Evolutionary conservation across 2,888 invertebrate species (phyloP), one percentile per base, ranked within the genome.

Genomic region (Serrognathus titanus): DNA sequence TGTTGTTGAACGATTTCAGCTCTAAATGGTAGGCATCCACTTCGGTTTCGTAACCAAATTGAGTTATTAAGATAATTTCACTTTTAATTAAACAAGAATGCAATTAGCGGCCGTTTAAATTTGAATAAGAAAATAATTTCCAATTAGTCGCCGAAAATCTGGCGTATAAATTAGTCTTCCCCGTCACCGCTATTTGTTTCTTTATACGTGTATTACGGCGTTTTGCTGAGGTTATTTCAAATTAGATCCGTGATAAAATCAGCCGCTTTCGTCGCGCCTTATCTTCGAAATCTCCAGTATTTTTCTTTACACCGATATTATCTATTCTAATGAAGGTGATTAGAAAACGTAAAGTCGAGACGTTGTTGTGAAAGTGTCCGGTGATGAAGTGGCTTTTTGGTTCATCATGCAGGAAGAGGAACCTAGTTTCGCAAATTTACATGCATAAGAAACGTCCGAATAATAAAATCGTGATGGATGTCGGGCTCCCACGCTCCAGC

Each of bases 241-340:
- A 54, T 58, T 53, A 51, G 51, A 58, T 58, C 58, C 51, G 37
- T n/a, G 24, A 46, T 52, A 43, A 35, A 36, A 13, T 41, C 52
- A 36, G 52, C 43, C 43, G 13, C 43, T 16, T 43, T 43, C 20
- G 43, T 43, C 16, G 10, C n/a, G 10, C n/a, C 16, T 11, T 43
- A 43, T 43, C 43, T 43, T 43, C 16, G 43, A 43, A 11, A 43
- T 43, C 52, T 52, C 24, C 20, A 52, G 35, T 37, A 52, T 58
- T 58, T 58, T 54, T 53, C 53, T 35, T 31, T 53, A 54, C 53
- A 51, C 46, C 50, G 58, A 58, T 58, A 40, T 53, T 54, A 54
- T 58, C 58, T 54, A 58, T 58, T 58, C 53, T 58, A 58, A 58
- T 58, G 58, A 51, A 41, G 58, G 48, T 53, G 54, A 54, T 58